Conservation (phyloP, 2,113 vertebrate species). For the Sminthopsis crassicaudata region DNA sequence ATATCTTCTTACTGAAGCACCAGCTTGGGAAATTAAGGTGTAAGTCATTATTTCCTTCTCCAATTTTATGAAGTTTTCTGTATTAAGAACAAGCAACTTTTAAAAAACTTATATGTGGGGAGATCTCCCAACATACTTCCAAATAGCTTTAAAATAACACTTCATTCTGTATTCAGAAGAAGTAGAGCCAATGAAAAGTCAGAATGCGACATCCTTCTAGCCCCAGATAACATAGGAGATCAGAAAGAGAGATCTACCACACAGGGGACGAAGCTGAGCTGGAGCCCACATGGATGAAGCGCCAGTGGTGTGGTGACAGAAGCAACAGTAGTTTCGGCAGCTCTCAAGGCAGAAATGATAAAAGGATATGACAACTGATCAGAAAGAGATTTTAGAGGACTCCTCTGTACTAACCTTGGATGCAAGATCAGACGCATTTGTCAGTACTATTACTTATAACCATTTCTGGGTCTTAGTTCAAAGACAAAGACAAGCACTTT, state of each 20-base stretch:
- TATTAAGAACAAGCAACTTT: neutral
- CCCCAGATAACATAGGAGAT: too few relatives aligned
- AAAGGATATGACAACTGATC: neutral
- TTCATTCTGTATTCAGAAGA: too few relatives aligned
- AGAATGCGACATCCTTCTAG: too few relatives aligned
- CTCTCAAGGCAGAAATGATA: neutral
- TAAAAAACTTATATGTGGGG: neutral
- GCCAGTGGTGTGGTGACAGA: neutral
- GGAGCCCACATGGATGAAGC: neutral
- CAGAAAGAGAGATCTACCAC: too few relatives aligned
- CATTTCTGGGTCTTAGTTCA: neutral
- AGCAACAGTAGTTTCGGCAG: neutral
- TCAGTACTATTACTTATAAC: too few relatives aligned
- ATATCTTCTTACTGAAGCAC: neutral
- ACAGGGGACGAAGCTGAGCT: neutral
- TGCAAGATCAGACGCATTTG: too few relatives aligned
- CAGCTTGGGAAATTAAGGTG: neutral
- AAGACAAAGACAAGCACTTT: neutral
- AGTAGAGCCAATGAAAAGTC: too few relatives aligned
- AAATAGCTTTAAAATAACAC: too few relatives aligned
- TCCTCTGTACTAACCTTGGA: too few relatives aligned
- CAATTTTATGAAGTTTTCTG: neutral
- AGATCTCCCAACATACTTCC: too few relatives aligned
- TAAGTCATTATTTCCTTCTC: slow-evolving; percentile 6
- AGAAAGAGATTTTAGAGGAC: neutral